These are phyloP conservation scores for Pimpla rufipes DNA, from an alignment of 2,888 invertebrate genomes.

Conservation along the genomic window DNA sequence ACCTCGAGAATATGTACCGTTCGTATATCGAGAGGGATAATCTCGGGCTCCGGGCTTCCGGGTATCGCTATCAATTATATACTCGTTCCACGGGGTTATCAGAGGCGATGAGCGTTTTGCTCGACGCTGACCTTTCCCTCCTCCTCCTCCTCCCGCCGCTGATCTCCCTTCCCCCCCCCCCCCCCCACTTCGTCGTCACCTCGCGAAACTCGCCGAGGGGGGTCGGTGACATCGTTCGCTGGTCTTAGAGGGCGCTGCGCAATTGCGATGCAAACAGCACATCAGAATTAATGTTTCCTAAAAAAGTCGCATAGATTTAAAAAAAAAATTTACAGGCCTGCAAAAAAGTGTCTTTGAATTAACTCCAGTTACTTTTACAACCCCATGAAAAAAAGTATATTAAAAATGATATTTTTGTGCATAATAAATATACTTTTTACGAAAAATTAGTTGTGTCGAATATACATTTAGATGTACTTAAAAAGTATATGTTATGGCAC, in stretches of 20 bases:
- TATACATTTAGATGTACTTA: too few species aligned
- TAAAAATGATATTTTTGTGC: too few species aligned
- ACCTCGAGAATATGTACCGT: conserved; percentile 66
- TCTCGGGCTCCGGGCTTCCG: conserved; percentile 64
- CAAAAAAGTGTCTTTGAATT: too few species aligned
- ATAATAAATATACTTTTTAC: too few species aligned
- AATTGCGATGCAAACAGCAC: not conserved
- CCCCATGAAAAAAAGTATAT: too few species aligned
- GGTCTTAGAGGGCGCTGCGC: conserved; percentile 8
- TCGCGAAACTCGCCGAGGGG: conserved; percentile 23
- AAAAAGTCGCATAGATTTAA: too few species aligned
- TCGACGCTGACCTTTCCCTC: conserved; percentile 47
- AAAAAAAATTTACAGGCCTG: too few species aligned
- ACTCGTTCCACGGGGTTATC: conserved; percentile 60
- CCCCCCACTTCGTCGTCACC: conserved; percentile 15
- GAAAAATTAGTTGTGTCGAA: too few species aligned
- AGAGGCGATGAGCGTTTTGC: conserved; percentile 65
- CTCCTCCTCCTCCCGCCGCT: conserved; percentile 2
- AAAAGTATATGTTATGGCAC: too few species aligned
- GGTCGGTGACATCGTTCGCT: conserved; percentile 36
- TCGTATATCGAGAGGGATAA: conserved; percentile 66
- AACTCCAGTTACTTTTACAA: too few species aligned
- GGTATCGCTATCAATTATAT: conserved; percentile 67
- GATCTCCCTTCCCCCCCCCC: not conserved
- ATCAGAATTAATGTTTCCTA: too few species aligned